Percentiles rank a stretch among this genome's conserved stretches.
Evolutionary conservation across 2,797 vertebrate species (phyloP).

Genomic region (Clarias laeviceps): DNA sequence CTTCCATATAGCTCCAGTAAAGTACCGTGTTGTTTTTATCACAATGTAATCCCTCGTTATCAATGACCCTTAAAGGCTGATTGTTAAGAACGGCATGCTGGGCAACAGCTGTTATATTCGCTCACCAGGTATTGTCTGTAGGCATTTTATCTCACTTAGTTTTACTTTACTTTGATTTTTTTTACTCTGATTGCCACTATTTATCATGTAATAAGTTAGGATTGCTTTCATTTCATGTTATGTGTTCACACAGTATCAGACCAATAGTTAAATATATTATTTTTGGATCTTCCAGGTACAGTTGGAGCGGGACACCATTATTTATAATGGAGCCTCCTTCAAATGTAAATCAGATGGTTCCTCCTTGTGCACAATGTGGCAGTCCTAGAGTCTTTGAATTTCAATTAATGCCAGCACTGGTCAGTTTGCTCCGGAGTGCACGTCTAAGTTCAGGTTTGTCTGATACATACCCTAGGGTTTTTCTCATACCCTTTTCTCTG

Average conservation of each 20-base stretch:
- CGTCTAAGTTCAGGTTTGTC: conserved; percentile 54
- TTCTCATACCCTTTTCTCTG: too few species aligned
- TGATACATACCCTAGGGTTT: not conserved
- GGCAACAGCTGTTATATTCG: not conserved
- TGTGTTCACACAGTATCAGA: not conserved
- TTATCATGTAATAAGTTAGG: not conserved
- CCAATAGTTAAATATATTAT: not conserved
- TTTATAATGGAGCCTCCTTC: conserved; percentile 73
- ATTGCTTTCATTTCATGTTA: not conserved
- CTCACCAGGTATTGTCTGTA: not conserved
- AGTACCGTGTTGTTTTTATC: not conserved
- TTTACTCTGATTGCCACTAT: not conserved
- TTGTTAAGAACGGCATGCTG: not conserved
- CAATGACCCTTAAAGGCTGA: not conserved
- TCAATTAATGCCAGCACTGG: conserved; percentile 91
- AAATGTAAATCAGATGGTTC: conserved; percentile 51
- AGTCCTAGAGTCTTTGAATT: conserved; percentile 83
- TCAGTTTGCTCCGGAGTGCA: conserved; percentile 78
- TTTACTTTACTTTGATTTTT: not conserved
- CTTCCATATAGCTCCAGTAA: not conserved
- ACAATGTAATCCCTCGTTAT: not conserved
- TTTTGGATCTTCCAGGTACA: conserved; percentile 74
- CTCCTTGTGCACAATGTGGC: conserved; percentile 78
- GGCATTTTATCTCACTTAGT: not conserved
- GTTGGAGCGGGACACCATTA: conserved; percentile 79